Conservation (phyloP, 2,113 vertebrate species). For the Salvelinus alpinus region DNA sequence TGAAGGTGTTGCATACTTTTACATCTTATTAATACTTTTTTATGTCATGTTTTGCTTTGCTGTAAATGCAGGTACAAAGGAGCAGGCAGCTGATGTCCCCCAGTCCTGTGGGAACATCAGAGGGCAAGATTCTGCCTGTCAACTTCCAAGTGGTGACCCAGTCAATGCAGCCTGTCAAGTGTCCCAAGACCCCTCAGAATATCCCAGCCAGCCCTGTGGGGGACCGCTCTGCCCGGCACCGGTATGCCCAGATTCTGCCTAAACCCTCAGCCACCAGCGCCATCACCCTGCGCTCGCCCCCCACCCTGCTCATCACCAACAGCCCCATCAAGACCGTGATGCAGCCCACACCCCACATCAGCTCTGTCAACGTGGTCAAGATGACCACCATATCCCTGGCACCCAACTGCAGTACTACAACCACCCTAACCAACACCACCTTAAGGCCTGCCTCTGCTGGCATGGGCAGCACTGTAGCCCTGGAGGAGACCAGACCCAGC, state of each 20-base stretch:
- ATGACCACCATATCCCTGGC: slow-evolving; percentile 93
- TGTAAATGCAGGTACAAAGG: slow-evolving; percentile 81
- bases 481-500: slow-evolving; percentile 74
- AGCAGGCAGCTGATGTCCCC: slow-evolving; percentile 88
- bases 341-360: slow-evolving; percentile 84
- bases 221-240: slow-evolving; percentile 89
- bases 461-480: slow-evolving; percentile 58
- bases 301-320: slow-evolving; percentile 90
- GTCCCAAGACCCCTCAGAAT: slow-evolving; percentile 87
- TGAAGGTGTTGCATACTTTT: too few relatives aligned
- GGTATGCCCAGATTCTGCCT: slow-evolving; percentile 94
- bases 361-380: slow-evolving; percentile 91
- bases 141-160: slow-evolving; percentile 97
- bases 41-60: background rate
- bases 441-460: slow-evolving; percentile 82
- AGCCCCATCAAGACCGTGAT: slow-evolving; percentile 94
- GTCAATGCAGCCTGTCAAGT: slow-evolving; percentile 88
- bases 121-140: slow-evolving; percentile 90
- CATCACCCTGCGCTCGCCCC: slow-evolving; percentile 89
- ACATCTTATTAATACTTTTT: too few relatives aligned
- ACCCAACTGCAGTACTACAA: slow-evolving; percentile 70
- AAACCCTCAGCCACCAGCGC: slow-evolving; percentile 87
- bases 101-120: slow-evolving; percentile 82
- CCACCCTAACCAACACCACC: slow-evolving; percentile 65
- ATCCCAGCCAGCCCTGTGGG: slow-evolving; percentile 82